These are phyloP conservation scores for Tetrao urogallus DNA, from an alignment of 2,113 vertebrate species.

Conservation along the genomic window DNA sequence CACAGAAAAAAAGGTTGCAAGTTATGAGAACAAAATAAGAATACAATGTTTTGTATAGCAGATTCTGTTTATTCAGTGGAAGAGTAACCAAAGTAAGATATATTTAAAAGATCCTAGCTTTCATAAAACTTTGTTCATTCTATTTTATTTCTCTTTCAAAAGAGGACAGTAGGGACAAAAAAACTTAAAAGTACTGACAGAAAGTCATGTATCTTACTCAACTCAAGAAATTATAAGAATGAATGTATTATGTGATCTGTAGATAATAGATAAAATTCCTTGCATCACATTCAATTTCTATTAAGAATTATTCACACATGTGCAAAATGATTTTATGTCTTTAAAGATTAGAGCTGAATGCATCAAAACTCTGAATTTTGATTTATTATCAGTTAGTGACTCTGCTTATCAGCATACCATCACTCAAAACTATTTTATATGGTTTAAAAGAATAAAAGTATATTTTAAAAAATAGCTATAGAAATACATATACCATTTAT, in stretches of 20 bases:
- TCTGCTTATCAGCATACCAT: neutral
- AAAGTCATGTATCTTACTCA: neutral
- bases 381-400: neutral
- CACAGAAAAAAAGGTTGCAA: neutral
- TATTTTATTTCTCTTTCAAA: neutral
- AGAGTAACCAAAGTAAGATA: neutral
- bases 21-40: neutral
- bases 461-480: neutral
- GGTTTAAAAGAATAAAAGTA: neutral
- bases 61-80: neutral
- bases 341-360: neutral
- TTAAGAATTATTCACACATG: neutral
- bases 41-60: neutral
- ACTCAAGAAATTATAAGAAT: neutral
- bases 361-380: neutral
- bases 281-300: neutral
- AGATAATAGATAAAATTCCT: neutral
- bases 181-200: neutral
- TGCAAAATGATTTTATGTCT: neutral
- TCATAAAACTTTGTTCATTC: neutral
- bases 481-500: neutral
- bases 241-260: neutral
- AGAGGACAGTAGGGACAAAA: neutral
- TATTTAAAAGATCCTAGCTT: neutral
- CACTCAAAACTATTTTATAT: neutral